A percentile compares a stretch with the other conserved stretches of the same genome.
Evolutionary conservation across 2,888 invertebrate genomes (phyloP).

Genomic region (Auanema freiburgensis): DNA sequence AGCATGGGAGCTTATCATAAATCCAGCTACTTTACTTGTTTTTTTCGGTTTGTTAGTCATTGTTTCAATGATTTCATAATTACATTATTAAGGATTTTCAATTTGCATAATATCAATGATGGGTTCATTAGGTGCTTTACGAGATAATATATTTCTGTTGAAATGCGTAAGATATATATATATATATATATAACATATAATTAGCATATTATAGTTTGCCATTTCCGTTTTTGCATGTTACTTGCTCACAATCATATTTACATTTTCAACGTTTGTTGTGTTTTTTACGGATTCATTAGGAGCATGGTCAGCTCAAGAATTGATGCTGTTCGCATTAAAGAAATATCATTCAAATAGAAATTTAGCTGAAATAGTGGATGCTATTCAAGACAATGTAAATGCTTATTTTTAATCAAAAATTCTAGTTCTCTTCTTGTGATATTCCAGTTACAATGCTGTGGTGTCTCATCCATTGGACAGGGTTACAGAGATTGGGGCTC

Average conservation of each 20-base stretch:
- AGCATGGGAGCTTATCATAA: conserved; percentile 56
- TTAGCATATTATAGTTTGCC: conserved; percentile 53
- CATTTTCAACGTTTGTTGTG: conserved; percentile 60
- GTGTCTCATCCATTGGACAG: conserved; percentile 61
- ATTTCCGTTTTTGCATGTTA: conserved; percentile 60
- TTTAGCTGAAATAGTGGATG: conserved; percentile 62
- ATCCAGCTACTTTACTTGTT: conserved; percentile 56
- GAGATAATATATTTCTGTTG: conserved; percentile 61
- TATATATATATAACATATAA: conserved; percentile 3
- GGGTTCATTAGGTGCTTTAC: conserved; percentile 60
- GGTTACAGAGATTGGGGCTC: conserved; percentile 67
- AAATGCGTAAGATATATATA: conserved; percentile 51
- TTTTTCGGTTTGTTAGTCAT: conserved; percentile 30
- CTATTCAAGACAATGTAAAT: conserved; percentile 60
- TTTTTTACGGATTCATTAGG: conserved; percentile 62
- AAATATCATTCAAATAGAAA: conserved; percentile 62
- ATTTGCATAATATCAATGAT: conserved; percentile 54
- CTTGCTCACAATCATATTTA: conserved; percentile 55
- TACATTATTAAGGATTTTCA: conserved; percentile 36
- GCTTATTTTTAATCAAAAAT: not conserved
- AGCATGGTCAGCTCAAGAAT: conserved; percentile 55
- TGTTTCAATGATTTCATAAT: not conserved
- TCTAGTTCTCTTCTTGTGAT: not conserved
- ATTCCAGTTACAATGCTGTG: conserved; percentile 67
- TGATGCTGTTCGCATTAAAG: conserved; percentile 56